Conservation (phyloP, 2,888 invertebrate genomes). For the Diachrysia chrysitis region DNA sequence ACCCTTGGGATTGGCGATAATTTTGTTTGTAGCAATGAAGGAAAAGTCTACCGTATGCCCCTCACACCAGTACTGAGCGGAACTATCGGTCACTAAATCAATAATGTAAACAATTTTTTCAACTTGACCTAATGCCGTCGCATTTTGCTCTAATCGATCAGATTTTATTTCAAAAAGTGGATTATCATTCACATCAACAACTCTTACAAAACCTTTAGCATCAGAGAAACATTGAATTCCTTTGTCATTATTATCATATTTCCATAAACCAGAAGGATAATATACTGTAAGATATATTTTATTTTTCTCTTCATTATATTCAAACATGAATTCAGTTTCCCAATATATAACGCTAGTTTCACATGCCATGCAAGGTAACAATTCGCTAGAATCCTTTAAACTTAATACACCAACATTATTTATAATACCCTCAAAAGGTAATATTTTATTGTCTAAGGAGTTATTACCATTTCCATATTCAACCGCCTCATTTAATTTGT, state of each 20-base stretch:
- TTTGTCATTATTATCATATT: constrained; percentile 77
- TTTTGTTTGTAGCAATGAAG: constrained; percentile 83
- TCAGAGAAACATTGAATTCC: constrained; percentile 90
- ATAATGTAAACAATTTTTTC: constrained; percentile 86
- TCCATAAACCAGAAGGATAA: constrained; percentile 88
- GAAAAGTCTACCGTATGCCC: constrained; percentile 87
- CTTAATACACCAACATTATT: constrained; percentile 73
- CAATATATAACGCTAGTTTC: constrained; percentile 70
- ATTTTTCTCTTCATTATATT: constrained; percentile 71
- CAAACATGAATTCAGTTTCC: constrained; percentile 76
- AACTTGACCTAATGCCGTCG: constrained; percentile 38
- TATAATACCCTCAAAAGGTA: constrained; percentile 67
- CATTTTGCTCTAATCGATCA: constrained; percentile 23
- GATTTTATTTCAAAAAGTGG: constrained; percentile 64
- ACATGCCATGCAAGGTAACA: constrained; percentile 81
- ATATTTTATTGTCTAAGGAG: constrained; percentile 18
- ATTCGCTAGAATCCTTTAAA: constrained; percentile 62
- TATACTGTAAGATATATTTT: constrained; percentile 87
- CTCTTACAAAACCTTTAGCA: constrained; percentile 85
- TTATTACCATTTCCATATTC: constrained; percentile 22
- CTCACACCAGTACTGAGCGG: constrained; percentile 92
- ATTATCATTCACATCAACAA: constrained; percentile 79
- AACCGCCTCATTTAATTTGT: constrained; percentile 18
- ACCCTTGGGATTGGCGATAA: constrained; percentile 85
- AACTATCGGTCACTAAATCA: constrained; percentile 83